These are phyloP conservation scores for Oscheius sp. DNA, from an alignment of 1,140 invertebrate genomes.

Conservation along the genomic window DNA sequence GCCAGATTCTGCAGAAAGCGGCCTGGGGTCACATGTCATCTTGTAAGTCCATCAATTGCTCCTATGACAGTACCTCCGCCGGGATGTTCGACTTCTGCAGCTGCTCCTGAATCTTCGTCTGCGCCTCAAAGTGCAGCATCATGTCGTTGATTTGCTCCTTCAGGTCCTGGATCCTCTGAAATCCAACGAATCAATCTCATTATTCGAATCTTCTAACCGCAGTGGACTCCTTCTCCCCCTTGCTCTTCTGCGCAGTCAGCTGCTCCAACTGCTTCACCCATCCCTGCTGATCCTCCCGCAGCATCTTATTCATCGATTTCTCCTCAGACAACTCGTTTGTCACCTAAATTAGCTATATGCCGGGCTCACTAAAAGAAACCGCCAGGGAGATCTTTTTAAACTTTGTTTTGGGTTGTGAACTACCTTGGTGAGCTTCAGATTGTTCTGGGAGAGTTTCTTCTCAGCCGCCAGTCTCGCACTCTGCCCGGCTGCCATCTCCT, in stretches of 20 bases:
- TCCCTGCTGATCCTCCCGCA: conserved; percentile 74
- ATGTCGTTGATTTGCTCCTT: conserved; percentile 88
- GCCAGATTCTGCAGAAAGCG: no score
- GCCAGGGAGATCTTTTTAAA: neutral
- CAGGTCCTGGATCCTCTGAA: conserved; percentile 75
- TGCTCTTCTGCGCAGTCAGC: conserved; percentile 64
- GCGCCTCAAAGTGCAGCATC: conserved; percentile 91
- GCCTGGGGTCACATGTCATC: no score
- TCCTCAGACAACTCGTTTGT: conserved; percentile 74
- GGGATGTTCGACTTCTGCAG: conserved; percentile 6
- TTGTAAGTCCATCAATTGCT: no score
- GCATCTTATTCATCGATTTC: conserved; percentile 72
- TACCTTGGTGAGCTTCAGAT: conserved; percentile 17
- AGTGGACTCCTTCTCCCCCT: neutral
- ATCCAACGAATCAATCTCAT: conserved; percentile 33
- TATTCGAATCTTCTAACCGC: neutral
- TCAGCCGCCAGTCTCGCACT: conserved; percentile 59
- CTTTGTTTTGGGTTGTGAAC: neutral
- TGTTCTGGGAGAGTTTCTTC: conserved; percentile 43
- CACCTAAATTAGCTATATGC: conserved; percentile 68
- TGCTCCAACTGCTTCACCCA: conserved; percentile 73
- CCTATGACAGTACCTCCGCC: no score
- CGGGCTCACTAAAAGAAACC: conserved; percentile 63
- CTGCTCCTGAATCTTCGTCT: conserved; percentile 60
- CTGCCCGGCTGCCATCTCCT: conserved; percentile 42